Base-by-base conservation (phyloP, 2,797 vertebrate genomes). In the Balearica regulorum region DNA sequence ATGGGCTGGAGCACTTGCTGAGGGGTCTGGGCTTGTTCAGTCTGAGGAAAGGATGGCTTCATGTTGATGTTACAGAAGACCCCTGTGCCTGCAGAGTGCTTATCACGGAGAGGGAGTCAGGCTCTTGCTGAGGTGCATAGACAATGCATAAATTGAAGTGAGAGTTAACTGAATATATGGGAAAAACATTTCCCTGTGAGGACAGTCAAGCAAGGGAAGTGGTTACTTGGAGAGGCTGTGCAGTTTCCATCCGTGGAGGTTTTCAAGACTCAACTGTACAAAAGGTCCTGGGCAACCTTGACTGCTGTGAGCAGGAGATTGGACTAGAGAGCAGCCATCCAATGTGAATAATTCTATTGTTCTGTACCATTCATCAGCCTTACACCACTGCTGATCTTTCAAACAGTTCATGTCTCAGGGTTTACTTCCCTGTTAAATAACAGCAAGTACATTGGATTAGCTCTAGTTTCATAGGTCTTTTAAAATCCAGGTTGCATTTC, bases 261-360 rank as follows among this genome's bases (percentile, higher is more conserved):
- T 91, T 91, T 80, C 53, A 85, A 75, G 68, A 77, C n/a, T 10
- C 29, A 70, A 5, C 16, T 55, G 6, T 60, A 53, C 24, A 41
- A 22, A 44, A 85, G 44, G 13, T 53, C 22, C 12, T 55, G 6
- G n/a, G 28, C 31, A 66, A 3, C 15, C 19, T 41, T 55, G 39
- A 29, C 22, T 41, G 0, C 51, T 44, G 11, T 37, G 54, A 43
- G 14, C 13, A 13, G 37, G 48, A 46, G 28, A 6, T 3, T 20
- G 19, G 17, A 22, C 41, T 71, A 9, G 28, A 68, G 12, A 71
- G 18, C 17, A 44, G 0, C 28, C 19, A 9, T 46, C 16, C 25
- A n/a, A 4, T 0, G 2, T 21, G n/a, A 83, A 13, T n/a, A 0
- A 6, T 83, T 79, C 39, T 39, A 12, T 10, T 16, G 53, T 75